Base-by-base conservation (phyloP, 2,113 vertebrate genomes). In the Anseranas semipalmata region DNA sequence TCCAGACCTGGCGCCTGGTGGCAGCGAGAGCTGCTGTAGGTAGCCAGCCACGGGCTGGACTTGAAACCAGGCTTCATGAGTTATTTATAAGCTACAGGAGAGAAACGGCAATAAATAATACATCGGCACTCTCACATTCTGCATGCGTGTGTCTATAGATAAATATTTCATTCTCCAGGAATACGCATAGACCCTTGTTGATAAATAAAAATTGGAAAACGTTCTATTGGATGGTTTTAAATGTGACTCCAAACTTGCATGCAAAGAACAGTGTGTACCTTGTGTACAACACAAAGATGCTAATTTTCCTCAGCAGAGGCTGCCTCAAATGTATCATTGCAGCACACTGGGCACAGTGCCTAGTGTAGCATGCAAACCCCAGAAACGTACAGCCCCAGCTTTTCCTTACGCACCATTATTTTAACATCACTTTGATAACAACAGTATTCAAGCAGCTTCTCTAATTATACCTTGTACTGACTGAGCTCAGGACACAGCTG, bases 191-290 rank as follows among this genome's bases (percentile, higher is more conserved):
- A 87, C 0, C 10, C 53, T 85, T 81, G 88, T 83, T 97, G 93
- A 94, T 95, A 96, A 96, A 95, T 85, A 90, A 96, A 97, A 95
- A 94, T 82, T 79, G 77, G 94, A 80, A 90, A 89, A 65, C 10
- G 22, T 87, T 95, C 91, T 63, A 27, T 72, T 48, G 45, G 55
- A 58, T 81, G 59, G 79, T 89, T 90, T 86, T 81, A 91, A 89
- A 92, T 73, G 50, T 55, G 79, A 87, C 24, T 94, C 39, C 66
- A 60, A 41, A 39, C 43, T 90, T 62, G 78, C 83, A 90, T 77
- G 59, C n/a, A 5, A 87, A 95, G 95, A 95, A 96, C 58, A 72
- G 20, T 14, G 50, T 85, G 95, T 97, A 89, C 95, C 87, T 83
- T 95, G 90, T 52, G 83, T 72, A 22, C 53, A 27, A 89, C 85